Percentiles rank a stretch among this genome's conserved stretches.
Evolutionary conservation across 1,140 invertebrate genomes (phyloP).

Genomic region (Muscidifurax raptorellus): DNA sequence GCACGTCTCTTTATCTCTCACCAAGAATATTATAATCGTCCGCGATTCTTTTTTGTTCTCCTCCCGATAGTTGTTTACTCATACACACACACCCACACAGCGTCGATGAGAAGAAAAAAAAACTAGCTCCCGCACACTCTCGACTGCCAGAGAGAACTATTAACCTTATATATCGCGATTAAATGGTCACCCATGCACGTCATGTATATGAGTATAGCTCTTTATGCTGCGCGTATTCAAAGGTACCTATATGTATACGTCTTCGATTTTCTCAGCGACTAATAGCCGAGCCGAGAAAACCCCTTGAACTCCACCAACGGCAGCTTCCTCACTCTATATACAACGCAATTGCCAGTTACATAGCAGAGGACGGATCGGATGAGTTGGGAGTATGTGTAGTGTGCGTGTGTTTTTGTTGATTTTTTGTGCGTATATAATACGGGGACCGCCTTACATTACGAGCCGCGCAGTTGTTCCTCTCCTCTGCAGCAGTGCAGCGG

Average conservation of each 20-base stretch:
- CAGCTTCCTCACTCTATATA: background rate
- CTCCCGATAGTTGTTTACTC: background rate
- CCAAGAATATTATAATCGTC: background rate
- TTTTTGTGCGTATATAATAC: background rate
- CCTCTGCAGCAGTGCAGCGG: background rate
- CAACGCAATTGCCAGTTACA: background rate
- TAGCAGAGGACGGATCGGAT: background rate
- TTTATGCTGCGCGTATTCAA: background rate
- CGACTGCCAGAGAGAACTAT: too few species aligned
- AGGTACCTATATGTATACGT: background rate
- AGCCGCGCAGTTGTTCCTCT: background rate
- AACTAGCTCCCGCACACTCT: too few species aligned
- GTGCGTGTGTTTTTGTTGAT: slow-evolving; percentile 21
- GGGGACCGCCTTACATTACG: slow-evolving; percentile 35
- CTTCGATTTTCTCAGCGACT: background rate
- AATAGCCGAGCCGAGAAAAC: background rate
- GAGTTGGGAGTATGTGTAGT: slow-evolving; percentile 2
- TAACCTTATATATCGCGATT: too few species aligned
- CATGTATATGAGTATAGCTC: background rate
- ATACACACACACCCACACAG: background rate
- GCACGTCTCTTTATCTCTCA: background rate
- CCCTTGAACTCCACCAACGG: too few species aligned
- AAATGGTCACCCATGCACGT: background rate
- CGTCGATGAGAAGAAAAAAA: too few species aligned
- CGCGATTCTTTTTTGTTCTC: background rate